Percentiles rank a stretch among this genome's conserved stretches.
phyloP scores from a whole-genome alignment of 2,113 vertebrate genomes.

The Gnathonemus echidnorhynchus region DNA sequence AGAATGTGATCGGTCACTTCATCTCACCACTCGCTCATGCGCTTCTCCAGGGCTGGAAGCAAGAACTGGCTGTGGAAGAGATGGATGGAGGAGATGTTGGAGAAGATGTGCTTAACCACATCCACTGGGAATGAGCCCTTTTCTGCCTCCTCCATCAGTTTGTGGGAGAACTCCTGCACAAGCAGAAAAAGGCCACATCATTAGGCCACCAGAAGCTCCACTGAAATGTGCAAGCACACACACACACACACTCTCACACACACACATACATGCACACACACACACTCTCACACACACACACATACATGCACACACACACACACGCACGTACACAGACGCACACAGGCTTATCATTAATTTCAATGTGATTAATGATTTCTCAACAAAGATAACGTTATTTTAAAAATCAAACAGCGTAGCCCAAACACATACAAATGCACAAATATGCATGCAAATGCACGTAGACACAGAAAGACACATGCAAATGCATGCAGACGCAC shows the following conservation, averaged over 20 bases:
- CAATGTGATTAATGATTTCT: neutral
- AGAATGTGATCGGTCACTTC: neutral
- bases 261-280: neutral
- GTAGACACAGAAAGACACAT: no score
- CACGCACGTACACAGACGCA: neutral
- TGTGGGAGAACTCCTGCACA: conserved; percentile 79
- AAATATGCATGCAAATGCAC: no score
- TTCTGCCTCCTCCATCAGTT: conserved; percentile 82
- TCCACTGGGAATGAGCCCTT: conserved; percentile 88
- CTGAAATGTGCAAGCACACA: neutral
- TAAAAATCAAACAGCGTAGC: neutral
- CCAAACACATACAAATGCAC: neutral
- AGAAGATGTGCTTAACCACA: conserved; percentile 93
- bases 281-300: neutral
- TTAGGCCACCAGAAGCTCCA: neutral
- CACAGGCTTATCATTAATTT: neutral
- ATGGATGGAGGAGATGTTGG: conserved; percentile 91
- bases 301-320: neutral
- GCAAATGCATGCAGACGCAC: no score
- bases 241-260: neutral
- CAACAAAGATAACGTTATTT: neutral
- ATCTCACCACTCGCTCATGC: conserved; percentile 95
- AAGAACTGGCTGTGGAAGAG: conserved; percentile 92
- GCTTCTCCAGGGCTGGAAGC: conserved; percentile 86
- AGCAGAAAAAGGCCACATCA: neutral